These are phyloP conservation scores for Cyprinodon brontotheroides DNA, from an alignment of 2,113 vertebrate species.

Conservation along the genomic window DNA sequence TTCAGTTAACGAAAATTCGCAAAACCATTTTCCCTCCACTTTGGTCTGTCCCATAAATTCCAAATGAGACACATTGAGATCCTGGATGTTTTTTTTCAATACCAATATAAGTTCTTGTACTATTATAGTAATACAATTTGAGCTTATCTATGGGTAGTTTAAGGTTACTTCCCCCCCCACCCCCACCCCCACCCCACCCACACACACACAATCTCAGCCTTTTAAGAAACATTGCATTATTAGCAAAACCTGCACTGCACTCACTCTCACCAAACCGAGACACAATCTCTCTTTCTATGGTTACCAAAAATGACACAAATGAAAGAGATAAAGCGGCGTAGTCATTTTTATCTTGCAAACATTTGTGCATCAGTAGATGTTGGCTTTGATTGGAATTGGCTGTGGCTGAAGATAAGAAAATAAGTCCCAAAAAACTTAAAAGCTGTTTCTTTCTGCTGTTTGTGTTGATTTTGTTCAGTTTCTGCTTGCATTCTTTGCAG, in stretches of 20 bases:
- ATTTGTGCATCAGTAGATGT: slow-evolving; percentile 31
- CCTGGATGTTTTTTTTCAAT: background rate
- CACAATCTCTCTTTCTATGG: background rate
- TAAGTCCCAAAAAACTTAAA: slow-evolving; percentile 1
- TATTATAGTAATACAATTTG: too few species aligned
- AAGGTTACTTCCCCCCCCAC: too few species aligned
- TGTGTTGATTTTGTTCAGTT: background rate
- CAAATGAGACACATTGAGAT: background rate
- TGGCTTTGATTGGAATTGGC: slow-evolving; percentile 35
- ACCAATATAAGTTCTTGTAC: too few species aligned
- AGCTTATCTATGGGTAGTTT: too few species aligned
- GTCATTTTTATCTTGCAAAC: slow-evolving; percentile 15
- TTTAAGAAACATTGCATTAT: background rate
- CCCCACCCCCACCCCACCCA: too few species aligned
- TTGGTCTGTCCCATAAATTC: background rate
- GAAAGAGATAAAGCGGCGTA: slow-evolving; percentile 4
- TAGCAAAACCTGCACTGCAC: background rate
- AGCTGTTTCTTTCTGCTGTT: background rate
- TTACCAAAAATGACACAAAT: slow-evolving; percentile 8
- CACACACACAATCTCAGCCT: background rate
- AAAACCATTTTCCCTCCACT: background rate
- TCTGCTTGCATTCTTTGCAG: background rate
- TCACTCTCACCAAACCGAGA: background rate
- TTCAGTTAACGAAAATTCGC: background rate
- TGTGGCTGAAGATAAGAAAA: slow-evolving; percentile 51